Evolutionary conservation across 2,113 vertebrate genomes (phyloP), one percentile per base, ranked within the genome.

Genomic region (Tapirus terrestris): DNA sequence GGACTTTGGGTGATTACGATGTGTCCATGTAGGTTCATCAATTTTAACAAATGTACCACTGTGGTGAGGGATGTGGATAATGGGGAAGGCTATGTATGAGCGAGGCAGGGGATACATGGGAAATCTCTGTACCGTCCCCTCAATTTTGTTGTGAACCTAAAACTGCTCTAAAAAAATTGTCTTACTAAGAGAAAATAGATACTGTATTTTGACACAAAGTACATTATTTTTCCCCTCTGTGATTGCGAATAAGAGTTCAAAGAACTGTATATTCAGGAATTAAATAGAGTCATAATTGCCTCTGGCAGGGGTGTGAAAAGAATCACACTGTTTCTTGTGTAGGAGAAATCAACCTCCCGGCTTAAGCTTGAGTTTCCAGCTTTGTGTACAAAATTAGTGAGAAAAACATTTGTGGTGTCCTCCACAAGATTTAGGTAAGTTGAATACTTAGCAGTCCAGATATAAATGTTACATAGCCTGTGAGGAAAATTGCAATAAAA

Each of bases 251-350:
- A 97, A 88, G 17, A 87, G 81, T 91, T 98, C 67, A 97, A 98
- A 98, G 70, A 96, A 31, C 27, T 95, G n/a, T 96, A 94, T 72
- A 91, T 94, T 87, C 88, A 92, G 95, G 65, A 97, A 98, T 95
- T 95, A 97, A 98, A 96, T 31, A 90, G 23, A 60, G 6, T 83
- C 36, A 76, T 97, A 98, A 98, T 98, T 97, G 96, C 75, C n/a
- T 97, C 81, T 95, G 72, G 25, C 43, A 96, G 27, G 61, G 33
- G 25, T 94, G 56, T 97, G 92, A 96, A 96, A 93, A 93, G 79
- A 98, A 43, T 9, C 36, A 70, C 56, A 13, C 51, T 96, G 36
- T 17, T 98, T 93, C 75, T 91, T 60, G 33, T 93, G 72, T 95
- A 63, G 56, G 95, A 48, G n/a, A 98, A 98, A 96, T 97, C 72